phyloP scores from a whole-genome alignment of 2,888 invertebrate species.

The Cistogaster globosa region DNA sequence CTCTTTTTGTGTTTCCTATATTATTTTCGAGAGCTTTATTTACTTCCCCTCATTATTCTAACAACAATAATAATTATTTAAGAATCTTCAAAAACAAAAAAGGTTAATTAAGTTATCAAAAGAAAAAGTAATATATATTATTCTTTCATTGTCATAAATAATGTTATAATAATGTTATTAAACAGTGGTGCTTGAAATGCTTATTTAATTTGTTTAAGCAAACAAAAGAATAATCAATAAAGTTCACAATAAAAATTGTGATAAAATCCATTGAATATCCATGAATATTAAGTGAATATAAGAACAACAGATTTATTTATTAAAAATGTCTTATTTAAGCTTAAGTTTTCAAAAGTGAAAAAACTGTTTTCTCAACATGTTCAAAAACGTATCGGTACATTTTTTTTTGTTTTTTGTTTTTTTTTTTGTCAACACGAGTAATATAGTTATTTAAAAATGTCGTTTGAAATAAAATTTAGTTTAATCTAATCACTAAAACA shows the following conservation, averaged over 20 bases:
- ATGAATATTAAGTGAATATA: too few relatives aligned
- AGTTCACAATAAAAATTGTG: slow-evolving; percentile 28
- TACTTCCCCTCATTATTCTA: too few relatives aligned
- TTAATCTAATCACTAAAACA: too few relatives aligned
- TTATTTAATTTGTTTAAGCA: slow-evolving; percentile 7
- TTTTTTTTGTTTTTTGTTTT: neutral
- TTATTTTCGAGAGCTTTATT: too few relatives aligned
- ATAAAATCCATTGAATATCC: too few relatives aligned
- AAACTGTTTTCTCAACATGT: neutral
- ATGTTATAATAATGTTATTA: slow-evolving; percentile 5
- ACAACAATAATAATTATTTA: too few relatives aligned
- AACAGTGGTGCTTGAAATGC: neutral
- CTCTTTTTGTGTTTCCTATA: too few relatives aligned
- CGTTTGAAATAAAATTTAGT: too few relatives aligned
- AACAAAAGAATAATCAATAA: slow-evolving; percentile 31
- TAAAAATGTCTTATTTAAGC: slow-evolving; percentile 15
- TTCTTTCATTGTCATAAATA: slow-evolving; percentile 5
- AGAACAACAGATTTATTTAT: too few relatives aligned
- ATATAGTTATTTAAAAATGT: too few relatives aligned
- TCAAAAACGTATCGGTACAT: neutral
- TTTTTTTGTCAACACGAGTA: too few relatives aligned
- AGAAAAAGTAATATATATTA: neutral
- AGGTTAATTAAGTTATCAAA: slow-evolving; percentile 32
- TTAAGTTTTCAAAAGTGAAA: slow-evolving; percentile 16
- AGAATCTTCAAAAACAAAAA: neutral